phyloP scores from a whole-genome alignment of 2,113 vertebrate species.

The Neodontobutis hainanensis region DNA sequence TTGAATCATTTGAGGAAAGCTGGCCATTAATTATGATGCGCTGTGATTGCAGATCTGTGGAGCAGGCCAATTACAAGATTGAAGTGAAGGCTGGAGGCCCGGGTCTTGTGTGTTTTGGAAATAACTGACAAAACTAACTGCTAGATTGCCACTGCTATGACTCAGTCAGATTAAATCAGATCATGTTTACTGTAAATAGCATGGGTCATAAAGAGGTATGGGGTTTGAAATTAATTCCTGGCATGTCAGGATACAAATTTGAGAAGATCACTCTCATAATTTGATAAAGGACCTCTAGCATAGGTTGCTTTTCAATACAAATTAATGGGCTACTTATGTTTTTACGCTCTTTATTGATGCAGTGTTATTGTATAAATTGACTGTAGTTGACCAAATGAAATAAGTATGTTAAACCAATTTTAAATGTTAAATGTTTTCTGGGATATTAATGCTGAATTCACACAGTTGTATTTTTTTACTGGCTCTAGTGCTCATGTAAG shows the following conservation, averaged over 20 bases:
- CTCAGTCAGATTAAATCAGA: conserved; percentile 56
- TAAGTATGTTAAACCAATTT: too few relatives aligned
- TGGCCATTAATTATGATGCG: conserved; percentile 70
- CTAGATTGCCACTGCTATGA: conserved; percentile 33
- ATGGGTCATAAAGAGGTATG: conserved; percentile 23
- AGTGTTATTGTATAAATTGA: too few relatives aligned
- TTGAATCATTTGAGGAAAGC: conserved; percentile 62
- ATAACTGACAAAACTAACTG: conserved; percentile 52
- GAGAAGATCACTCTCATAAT: not conserved
- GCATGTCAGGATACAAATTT: conserved; percentile 18
- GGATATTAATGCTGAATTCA: too few relatives aligned
- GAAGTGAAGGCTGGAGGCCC: conserved; percentile 46
- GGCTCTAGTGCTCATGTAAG: too few relatives aligned
- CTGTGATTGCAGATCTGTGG: conserved; percentile 70
- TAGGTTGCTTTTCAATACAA: not conserved
- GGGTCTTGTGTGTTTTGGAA: conserved; percentile 48
- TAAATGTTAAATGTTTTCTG: too few relatives aligned
- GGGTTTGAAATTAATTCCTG: conserved; percentile 19
- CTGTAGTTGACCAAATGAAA: too few relatives aligned
- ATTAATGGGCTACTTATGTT: not conserved
- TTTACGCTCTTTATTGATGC: not conserved
- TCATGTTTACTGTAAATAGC: conserved; percentile 50
- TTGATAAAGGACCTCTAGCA: not conserved
- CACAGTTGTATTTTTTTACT: too few relatives aligned
- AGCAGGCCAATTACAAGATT: conserved; percentile 58